A percentile compares a stretch with the other conserved stretches of the same genome.
These are phyloP conservation scores for Lordiphosa stackelbergi DNA, from an alignment of 1,140 invertebrate genomes.

Conservation along the genomic window DNA sequence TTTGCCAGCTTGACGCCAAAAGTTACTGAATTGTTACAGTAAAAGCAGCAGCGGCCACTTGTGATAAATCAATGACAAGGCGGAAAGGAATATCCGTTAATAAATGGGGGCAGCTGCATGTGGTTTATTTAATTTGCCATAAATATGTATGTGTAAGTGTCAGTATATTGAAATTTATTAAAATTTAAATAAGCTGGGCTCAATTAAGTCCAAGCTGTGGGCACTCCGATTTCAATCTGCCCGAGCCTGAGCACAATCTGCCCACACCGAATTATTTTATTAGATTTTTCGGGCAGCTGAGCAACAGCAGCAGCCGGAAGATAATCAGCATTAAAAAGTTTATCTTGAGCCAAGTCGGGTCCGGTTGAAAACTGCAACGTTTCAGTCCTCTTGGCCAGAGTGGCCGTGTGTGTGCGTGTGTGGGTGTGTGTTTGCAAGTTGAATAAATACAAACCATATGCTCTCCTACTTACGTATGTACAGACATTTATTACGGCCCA, in stretches of 20 bases:
- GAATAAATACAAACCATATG: constrained; percentile 53
- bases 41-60: constrained; percentile 40
- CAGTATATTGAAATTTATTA: constrained; percentile 26
- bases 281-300: constrained; percentile 49
- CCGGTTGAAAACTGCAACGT: constrained; percentile 41
- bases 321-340: constrained; percentile 63
- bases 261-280: constrained; percentile 61
- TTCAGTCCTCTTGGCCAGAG: constrained; percentile 52
- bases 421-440: constrained; percentile 18
- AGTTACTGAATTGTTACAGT: constrained; percentile 65
- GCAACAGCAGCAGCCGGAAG: constrained; percentile 29
- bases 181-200: constrained; percentile 35
- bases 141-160: constrained; percentile 24
- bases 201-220: constrained; percentile 57
- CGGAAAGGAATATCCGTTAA: constrained; percentile 34
- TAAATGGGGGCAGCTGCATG: constrained; percentile 35
- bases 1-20: constrained; percentile 33
- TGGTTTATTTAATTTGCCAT: constrained; percentile 58
- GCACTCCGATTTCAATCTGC: constrained; percentile 40
- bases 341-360: constrained; percentile 22
- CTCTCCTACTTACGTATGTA: constrained; percentile 48
- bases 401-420: constrained; percentile 14
- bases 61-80: constrained; percentile 65
- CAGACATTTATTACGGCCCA: constrained; percentile 65
- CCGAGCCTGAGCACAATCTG: constrained; percentile 39